A percentile compares a stretch with the other conserved stretches of the same genome.
Evolutionary conservation across 1,140 invertebrate genomes (phyloP).

Genomic region (Eueides isabella): DNA sequence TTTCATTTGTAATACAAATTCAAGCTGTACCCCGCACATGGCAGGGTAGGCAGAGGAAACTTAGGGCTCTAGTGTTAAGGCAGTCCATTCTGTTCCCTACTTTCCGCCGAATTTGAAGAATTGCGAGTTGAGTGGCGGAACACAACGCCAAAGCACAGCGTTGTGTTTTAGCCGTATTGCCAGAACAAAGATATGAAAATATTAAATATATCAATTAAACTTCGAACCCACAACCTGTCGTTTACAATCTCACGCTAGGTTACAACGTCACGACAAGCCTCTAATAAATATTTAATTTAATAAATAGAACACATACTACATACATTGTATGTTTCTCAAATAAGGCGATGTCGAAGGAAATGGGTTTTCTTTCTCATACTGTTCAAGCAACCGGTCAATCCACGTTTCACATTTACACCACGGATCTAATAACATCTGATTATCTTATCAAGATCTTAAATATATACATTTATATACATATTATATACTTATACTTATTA

Average conservation of each 20-base stretch:
- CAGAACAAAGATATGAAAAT: too few species aligned
- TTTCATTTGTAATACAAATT: too few species aligned
- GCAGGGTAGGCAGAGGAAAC: too few species aligned
- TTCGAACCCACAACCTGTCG: neutral
- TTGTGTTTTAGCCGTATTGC: too few species aligned
- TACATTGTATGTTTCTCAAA: neutral
- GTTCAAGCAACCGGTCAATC: conserved; percentile 50
- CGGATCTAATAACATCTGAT: conserved; percentile 33
- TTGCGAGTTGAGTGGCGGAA: too few species aligned
- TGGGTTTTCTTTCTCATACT: conserved; percentile 42
- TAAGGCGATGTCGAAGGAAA: conserved; percentile 23
- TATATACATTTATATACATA: neutral
- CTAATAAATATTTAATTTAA: neutral
- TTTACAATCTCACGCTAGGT: neutral
- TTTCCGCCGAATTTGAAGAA: too few species aligned
- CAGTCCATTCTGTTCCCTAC: too few species aligned
- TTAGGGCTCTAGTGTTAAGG: too few species aligned
- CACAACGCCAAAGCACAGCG: too few species aligned
- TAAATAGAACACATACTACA: neutral
- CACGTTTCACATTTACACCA: conserved; percentile 59
- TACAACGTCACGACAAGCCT: neutral
- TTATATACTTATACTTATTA: too few species aligned
- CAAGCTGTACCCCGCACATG: too few species aligned
- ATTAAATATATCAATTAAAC: too few species aligned
- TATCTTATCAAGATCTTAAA: conserved; percentile 25